Evolutionary conservation across 2,888 invertebrate genomes (phyloP).

Genomic region (Eupithecia insigniata): DNA sequence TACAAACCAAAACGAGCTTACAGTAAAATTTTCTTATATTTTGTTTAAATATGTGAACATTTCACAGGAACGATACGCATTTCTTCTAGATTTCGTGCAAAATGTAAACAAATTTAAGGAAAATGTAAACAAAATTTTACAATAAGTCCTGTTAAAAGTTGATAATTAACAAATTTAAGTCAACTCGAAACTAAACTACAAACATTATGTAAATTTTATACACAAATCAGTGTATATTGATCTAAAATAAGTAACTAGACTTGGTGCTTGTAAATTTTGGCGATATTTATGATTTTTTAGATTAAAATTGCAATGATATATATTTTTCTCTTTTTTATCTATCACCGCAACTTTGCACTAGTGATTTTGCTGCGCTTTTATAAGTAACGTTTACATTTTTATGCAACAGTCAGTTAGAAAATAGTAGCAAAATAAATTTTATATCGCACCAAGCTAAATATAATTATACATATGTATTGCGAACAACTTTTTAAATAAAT

Average conservation of each 20-base stretch:
- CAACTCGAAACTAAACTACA: slow-evolving; percentile 41
- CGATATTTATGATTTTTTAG: slow-evolving; percentile 20
- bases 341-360: slow-evolving; percentile 7
- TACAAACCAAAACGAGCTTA: background rate
- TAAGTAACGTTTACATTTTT: background rate
- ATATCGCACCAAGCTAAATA: slow-evolving; percentile 28
- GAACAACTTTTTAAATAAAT: slow-evolving; percentile 43
- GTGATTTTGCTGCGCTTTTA: slow-evolving; percentile 16
- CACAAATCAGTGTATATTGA: slow-evolving; percentile 75
- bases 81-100: background rate
- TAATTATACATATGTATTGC: slow-evolving; percentile 25
- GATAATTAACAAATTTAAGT: slow-evolving; percentile 38
- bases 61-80: slow-evolving; percentile 1
- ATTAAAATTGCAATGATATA: background rate
- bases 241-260: slow-evolving; percentile 52
- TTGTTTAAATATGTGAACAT: background rate
- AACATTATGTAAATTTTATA: slow-evolving; percentile 55
- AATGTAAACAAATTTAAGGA: slow-evolving; percentile 8
- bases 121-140: background rate
- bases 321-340: background rate
- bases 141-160: slow-evolving; percentile 25
- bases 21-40: background rate
- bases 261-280: slow-evolving; percentile 38
- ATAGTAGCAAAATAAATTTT: slow-evolving; percentile 17
- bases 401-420: slow-evolving; percentile 16